These are phyloP conservation scores for Anthophora plumipes DNA, from an alignment of 2,888 invertebrate species.

Conservation along the genomic window DNA sequence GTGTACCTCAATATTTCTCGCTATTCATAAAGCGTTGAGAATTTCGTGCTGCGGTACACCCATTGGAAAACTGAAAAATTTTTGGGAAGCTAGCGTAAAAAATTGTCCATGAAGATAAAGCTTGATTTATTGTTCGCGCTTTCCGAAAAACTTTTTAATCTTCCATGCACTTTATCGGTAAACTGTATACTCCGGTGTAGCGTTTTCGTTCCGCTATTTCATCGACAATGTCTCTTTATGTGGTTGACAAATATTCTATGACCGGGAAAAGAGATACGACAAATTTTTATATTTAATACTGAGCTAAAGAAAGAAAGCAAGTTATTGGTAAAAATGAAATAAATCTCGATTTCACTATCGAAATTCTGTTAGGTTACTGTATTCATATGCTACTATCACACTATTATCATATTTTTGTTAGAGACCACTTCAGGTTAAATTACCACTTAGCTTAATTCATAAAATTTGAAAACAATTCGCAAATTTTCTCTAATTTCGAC, in stretches of 20 bases:
- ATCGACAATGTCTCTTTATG: neutral
- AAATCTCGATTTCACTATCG: no score
- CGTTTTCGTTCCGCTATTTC: neutral
- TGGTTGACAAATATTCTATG: neutral
- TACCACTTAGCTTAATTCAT: no score
- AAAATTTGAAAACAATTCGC: no score
- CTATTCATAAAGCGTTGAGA: neutral
- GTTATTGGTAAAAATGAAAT: no score
- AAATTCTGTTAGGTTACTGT: no score
- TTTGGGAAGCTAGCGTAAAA: neutral
- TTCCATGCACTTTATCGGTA: neutral
- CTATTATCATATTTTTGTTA: no score
- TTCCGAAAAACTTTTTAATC: constrained; percentile 22
- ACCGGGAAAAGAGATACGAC: neutral
- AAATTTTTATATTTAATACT: no score
- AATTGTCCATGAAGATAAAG: constrained; percentile 10
- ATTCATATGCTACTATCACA: no score
- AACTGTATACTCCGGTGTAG: neutral
- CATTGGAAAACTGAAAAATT: constrained; percentile 6
- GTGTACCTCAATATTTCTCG: neutral
- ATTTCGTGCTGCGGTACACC: neutral
- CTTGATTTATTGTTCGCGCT: constrained; percentile 8
- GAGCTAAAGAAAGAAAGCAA: no score
- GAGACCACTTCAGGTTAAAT: no score
- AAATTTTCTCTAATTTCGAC: no score